Base-by-base conservation (phyloP, 2,113 vertebrate species). In the Peromyscus maniculatus region DNA sequence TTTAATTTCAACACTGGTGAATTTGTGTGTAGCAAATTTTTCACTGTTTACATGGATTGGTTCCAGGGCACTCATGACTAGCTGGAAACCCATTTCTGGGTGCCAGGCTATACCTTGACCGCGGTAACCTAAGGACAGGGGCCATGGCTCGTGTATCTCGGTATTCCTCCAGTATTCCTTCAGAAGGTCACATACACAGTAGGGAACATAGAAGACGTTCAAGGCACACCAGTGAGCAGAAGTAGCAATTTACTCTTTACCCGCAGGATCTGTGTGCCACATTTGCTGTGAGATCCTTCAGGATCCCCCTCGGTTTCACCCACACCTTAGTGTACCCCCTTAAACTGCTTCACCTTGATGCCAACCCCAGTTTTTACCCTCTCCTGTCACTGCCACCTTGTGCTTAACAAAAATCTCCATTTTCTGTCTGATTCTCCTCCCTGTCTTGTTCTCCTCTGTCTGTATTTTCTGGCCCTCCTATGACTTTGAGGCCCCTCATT, bases 1-100 rank as follows among this genome's bases (percentile, higher is more conserved):
- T 96, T 80, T 91, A 95, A 97, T 89, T 52, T 96, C 89, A 94
- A 71, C 36, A 67, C 39, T 82, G 43, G 39, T 7, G 12, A 89
- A 84, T 72, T 90, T 46, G 9, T 39, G 10, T 74, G 91, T 92
- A 55, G 55, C 55, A 26, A 87, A 67, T 3, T 52, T 93, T 33
- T 31, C 22, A 11, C 77, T 86, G 26, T 59, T 28, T 15, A 13
- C 1, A 3, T 11, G 46, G 80, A 22, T 19, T 87, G 31, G 16
- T 28, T 69, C 55, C 57, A 64, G 79, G 8, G 77, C 13, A 43
- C 17, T 11, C n/a, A 49, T 64, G n/a, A 55, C n/a, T 22, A 64
- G 33, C 84, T 11, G 55, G 57, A 86, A 28, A 39, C 1, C 28
- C 0, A 17, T 28, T 43, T 43, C 22, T 43, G 17, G 13, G 21